A percentile compares a stretch with the other conserved stretches of the same genome.
These are phyloP conservation scores for Itoplectis maculator DNA, from an alignment of 2,888 invertebrate species.

Conservation along the genomic window DNA sequence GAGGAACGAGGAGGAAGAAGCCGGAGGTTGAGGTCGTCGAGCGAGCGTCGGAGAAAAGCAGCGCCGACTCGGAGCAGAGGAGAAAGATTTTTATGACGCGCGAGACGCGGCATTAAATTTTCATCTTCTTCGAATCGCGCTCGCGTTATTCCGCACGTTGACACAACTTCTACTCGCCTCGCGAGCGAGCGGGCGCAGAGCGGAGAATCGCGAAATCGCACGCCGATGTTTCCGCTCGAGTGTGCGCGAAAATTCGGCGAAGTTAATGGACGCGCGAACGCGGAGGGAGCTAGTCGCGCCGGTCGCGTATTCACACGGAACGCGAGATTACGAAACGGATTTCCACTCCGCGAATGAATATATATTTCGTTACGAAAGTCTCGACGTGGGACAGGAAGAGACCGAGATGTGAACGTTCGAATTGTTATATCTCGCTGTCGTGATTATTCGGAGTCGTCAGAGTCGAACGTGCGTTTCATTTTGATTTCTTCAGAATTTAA, in stretches of 20 bases:
- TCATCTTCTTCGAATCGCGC: conserved; percentile 75
- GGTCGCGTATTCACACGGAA: not conserved
- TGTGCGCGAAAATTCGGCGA: conserved; percentile 50
- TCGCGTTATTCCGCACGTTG: conserved; percentile 73
- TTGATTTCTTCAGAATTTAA: not conserved
- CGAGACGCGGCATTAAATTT: conserved; percentile 74
- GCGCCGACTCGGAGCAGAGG: conserved; percentile 9
- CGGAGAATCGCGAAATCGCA: conserved; percentile 23
- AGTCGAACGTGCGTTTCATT: not conserved
- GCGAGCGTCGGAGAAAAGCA: not conserved
- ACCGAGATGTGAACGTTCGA: not conserved
- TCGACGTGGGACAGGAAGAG: not conserved
- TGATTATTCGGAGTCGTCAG: not conserved
- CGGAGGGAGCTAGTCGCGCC: no score
- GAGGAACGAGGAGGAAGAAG: not conserved
- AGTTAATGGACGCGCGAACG: not conserved
- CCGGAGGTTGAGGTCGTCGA: not conserved
- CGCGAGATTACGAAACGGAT: not conserved
- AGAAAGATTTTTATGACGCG: conserved; percentile 66
- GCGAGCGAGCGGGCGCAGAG: conserved; percentile 52
- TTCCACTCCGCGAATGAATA: not conserved
- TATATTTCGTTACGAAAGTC: not conserved
- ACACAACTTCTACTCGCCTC: conserved; percentile 36
- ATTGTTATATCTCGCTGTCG: not conserved
- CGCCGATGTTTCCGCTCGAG: conserved; percentile 43